Conservation (phyloP, 2,888 invertebrate genomes). For the Monochamus alternatus region DNA sequence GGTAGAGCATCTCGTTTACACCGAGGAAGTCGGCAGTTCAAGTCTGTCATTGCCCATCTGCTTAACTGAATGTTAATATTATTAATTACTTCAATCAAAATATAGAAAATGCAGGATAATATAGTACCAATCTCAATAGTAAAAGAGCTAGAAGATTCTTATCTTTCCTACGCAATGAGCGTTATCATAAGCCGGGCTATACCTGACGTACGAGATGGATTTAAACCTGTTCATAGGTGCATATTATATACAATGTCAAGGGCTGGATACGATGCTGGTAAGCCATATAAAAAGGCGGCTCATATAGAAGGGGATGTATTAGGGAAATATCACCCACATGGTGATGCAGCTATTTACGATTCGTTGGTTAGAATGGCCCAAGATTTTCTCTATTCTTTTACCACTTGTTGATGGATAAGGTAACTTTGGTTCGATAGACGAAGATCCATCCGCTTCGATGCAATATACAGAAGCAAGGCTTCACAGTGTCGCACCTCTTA, state of each 20-base stretch:
- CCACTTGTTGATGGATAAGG: neutral
- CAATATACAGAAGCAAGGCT: neutral
- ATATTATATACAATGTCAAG: neutral
- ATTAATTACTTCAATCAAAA: no score
- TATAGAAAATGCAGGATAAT: neutral
- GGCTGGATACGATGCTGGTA: neutral
- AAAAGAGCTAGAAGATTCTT: neutral
- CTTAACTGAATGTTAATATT: no score
- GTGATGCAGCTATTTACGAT: neutral
- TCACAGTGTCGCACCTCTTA: neutral
- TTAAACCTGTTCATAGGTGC: neutral
- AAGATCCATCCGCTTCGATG: neutral
- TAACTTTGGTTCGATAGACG: neutral
- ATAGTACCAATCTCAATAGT: neutral
- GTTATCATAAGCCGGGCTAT: neutral
- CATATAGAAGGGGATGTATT: neutral
- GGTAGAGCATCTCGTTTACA: no score
- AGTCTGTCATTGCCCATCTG: no score
- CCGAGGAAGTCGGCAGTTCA: no score
- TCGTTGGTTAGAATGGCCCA: neutral
- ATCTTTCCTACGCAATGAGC: neutral
- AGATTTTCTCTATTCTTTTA: neutral
- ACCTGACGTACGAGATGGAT: neutral
- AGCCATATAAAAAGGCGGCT: neutral
- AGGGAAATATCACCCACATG: neutral